phyloP scores from a whole-genome alignment of 2,888 invertebrate species.

The Ophioninae sp. region DNA sequence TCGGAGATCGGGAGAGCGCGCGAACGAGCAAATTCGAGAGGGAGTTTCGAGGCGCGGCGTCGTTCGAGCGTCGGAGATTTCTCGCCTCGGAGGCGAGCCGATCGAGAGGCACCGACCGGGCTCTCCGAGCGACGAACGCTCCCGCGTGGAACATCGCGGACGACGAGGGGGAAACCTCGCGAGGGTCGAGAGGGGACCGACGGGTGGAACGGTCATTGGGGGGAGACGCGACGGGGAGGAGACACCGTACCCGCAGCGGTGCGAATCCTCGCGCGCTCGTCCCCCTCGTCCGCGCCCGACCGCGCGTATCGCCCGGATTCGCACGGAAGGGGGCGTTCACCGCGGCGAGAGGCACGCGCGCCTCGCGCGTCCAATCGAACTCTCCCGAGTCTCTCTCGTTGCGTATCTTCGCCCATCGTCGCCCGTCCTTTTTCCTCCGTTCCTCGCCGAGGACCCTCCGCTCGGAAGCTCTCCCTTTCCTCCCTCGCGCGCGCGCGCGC shows the following conservation, averaged over 20 bases:
- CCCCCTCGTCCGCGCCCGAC: too few relatives aligned
- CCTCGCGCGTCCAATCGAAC: constrained; percentile 52
- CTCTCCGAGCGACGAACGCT: constrained; percentile 54
- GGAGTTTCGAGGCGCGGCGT: too few relatives aligned
- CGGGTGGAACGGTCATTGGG: background rate
- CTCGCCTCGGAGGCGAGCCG: constrained; percentile 17
- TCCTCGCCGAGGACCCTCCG: too few relatives aligned
- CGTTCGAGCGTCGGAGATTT: constrained; percentile 31
- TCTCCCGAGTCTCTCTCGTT: constrained; percentile 1
- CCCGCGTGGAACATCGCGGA: constrained; percentile 46
- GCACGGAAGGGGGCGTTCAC: constrained; percentile 55
- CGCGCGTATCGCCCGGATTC: too few relatives aligned
- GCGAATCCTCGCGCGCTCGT: too few relatives aligned
- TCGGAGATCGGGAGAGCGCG: too few relatives aligned
- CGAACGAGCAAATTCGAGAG: too few relatives aligned
- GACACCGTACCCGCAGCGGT: too few relatives aligned
- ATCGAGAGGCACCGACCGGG: constrained; percentile 22
- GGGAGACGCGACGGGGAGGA: too few relatives aligned
- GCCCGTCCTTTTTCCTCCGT: background rate
- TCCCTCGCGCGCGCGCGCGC: too few relatives aligned
- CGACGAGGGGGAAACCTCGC: constrained; percentile 47
- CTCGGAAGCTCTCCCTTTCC: too few relatives aligned
- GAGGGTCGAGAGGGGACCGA: constrained; percentile 20
- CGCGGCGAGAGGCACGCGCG: constrained; percentile 58
- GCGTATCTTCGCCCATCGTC: background rate